These are phyloP conservation scores for Myrmophylax atrothorax DNA, from an alignment of 2,113 vertebrate species.

Conservation along the genomic window DNA sequence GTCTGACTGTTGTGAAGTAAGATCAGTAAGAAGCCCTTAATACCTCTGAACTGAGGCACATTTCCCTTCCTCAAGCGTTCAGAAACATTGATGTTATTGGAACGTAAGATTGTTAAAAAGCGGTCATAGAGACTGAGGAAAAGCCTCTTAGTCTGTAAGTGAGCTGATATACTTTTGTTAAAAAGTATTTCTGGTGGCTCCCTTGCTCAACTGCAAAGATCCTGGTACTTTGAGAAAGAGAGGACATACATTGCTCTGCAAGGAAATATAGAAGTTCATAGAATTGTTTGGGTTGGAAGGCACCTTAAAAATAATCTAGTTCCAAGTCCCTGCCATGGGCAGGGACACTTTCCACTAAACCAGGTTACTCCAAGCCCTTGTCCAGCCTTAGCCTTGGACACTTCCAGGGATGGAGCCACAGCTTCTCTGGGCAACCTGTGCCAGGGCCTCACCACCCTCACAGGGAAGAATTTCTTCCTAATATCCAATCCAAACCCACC, in stretches of 20 bases:
- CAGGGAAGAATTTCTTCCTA: neutral
- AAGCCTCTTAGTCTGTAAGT: neutral
- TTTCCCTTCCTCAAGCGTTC: neutral
- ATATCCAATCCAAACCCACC: neutral
- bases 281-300: neutral
- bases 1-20: neutral
- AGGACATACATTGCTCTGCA: neutral
- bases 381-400: neutral
- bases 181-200: conserved; percentile 8
- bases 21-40: neutral
- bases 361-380: neutral
- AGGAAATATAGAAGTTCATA: neutral
- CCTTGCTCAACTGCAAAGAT: neutral
- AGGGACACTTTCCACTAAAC: neutral
- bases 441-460: neutral
- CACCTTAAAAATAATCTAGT: neutral
- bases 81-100: neutral
- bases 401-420: neutral
- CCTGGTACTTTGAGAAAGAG: neutral
- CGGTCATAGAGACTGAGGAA: neutral
- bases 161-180: neutral
- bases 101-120: neutral
- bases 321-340: neutral
- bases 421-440: neutral
- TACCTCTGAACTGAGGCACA: neutral